Evolutionary conservation across 1,140 invertebrate species (phyloP), one percentile per base, ranked within the genome.

Genomic region (Araneus ventricosus): DNA sequence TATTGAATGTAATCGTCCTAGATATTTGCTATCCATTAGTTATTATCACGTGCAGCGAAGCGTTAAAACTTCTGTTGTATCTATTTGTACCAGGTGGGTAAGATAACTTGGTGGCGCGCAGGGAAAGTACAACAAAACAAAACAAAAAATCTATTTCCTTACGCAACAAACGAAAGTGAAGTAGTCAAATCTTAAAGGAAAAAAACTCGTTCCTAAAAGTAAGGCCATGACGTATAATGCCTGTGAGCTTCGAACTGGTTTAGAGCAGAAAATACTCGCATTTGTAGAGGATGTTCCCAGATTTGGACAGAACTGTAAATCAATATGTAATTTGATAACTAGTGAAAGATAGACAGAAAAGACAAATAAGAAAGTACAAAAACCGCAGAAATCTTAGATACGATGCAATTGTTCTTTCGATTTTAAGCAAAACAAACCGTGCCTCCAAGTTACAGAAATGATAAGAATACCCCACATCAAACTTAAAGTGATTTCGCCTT

Each of bases 51-150:
- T 37, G 70, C 30, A 75, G 5, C 17, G 70, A 34, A 34, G 70
- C 70, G 30, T 30, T 20, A 75, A 75, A 20, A 34, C 17, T 37
- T 27, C 70, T 75, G 5, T 37, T 37, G 70, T 75, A 75, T 75
- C 34, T 75, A 75, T 75, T 75, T 34, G 70, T 75, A 75, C 70
- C 70, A 75, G 70, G 70, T 75, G 70, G 70, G 70, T 30, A 34
- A 75, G 70, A 75, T 75, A 34, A 75, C 70, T 34, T 34, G 20
- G 4, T 75, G 70, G 70, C 5, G 70, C 70, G 70, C 14, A 6
- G 30, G 30, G 70, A 75, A 75, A 37, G 20, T 34, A 14, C 17
- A 52, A 52, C 45, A 52, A 52, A 52, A 17, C 45, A 52, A 52
- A 52, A 41, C 39, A 41, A n/a, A n/a, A n/a, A 75, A 75, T 3